Conservation (phyloP, 2,113 vertebrate genomes). For the Channa argus region DNA sequence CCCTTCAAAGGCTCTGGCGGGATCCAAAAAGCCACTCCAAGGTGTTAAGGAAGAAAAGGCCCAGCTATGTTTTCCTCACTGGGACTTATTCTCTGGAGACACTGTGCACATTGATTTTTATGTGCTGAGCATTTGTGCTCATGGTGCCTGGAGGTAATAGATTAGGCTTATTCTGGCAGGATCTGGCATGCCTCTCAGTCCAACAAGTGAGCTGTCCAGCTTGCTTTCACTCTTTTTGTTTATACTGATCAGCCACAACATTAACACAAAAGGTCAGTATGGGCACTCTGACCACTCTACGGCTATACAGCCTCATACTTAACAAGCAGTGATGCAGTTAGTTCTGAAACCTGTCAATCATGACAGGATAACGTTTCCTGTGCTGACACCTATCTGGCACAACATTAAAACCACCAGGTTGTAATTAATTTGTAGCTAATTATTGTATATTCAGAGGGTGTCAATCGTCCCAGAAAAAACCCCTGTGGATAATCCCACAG, state of each 20-base stretch:
- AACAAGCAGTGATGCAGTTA: too few species aligned
- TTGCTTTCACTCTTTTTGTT: not conserved
- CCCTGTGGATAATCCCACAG: too few species aligned
- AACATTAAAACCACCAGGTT: too few species aligned
- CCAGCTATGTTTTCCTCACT: constrained; percentile 35
- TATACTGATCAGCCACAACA: not conserved
- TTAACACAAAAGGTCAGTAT: too few species aligned
- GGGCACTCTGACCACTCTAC: too few species aligned
- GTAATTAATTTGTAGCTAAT: too few species aligned
- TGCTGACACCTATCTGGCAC: too few species aligned
- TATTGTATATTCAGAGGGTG: too few species aligned
- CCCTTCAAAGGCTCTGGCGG: constrained; percentile 57
- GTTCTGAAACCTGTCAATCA: too few species aligned
- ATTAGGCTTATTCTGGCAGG: constrained; percentile 50
- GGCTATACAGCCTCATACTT: too few species aligned
- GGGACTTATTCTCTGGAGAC: constrained; percentile 19
- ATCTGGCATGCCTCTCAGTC: constrained; percentile 37
- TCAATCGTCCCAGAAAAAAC: too few species aligned
- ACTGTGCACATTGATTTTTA: constrained; percentile 35
- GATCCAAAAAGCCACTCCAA: constrained; percentile 29
- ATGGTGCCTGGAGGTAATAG: constrained; percentile 40
- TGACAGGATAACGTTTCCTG: too few species aligned
- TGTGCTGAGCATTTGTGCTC: constrained; percentile 33
- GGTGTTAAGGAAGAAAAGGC: constrained; percentile 14
- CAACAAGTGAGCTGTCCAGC: not conserved